Conservation (phyloP, 2,797 vertebrate species). For the Anguilla pacifica region DNA sequence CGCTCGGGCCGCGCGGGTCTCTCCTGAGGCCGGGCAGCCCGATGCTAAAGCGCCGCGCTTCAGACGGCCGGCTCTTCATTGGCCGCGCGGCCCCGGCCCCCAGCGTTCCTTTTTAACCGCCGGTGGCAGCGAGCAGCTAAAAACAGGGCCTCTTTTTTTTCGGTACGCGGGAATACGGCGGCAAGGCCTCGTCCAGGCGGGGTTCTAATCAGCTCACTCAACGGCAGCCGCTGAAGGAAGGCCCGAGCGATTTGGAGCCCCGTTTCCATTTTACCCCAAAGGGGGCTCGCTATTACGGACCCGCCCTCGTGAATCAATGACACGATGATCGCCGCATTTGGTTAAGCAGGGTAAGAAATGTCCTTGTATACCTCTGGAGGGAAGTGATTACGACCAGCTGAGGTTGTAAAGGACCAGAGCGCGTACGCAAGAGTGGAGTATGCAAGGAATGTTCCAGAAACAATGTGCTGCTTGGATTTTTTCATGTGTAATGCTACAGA, state of each 20-base stretch:
- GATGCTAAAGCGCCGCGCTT: not conserved
- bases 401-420: not conserved
- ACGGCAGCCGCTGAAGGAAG: not conserved
- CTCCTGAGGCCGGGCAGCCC: not conserved
- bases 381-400: not conserved
- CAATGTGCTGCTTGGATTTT: not conserved
- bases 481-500: not conserved
- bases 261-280: not conserved
- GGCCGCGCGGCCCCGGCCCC: not conserved
- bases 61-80: not conserved
- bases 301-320: not conserved
- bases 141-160: not conserved
- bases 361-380: not conserved
- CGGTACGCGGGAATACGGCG: not conserved
- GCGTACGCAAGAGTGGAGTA: not conserved
- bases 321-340: conserved; percentile 3
- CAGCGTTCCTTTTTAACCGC: not conserved
- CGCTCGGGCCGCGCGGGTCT: not conserved
- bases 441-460: not conserved
- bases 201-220: conserved; percentile 10
- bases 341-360: not conserved
- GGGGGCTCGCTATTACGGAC: not conserved
- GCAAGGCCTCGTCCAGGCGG: not conserved
- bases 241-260: not conserved
- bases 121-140: not conserved